Evolutionary conservation across 2,113 vertebrate species (phyloP).

Genomic region (Narcine bancroftii): DNA sequence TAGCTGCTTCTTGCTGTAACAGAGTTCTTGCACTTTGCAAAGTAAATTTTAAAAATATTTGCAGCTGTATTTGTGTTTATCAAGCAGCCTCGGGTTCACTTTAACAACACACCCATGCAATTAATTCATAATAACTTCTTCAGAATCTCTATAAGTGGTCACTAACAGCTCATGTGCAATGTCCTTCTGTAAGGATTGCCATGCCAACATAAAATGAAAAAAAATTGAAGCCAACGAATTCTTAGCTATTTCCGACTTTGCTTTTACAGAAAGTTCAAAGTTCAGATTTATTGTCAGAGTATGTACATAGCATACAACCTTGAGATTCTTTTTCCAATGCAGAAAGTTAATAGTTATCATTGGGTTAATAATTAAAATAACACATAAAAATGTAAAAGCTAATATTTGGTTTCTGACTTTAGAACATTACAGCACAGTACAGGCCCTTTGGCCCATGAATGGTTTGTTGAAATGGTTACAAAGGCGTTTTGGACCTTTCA

Average conservation of each 20-base stretch:
- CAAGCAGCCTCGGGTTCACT: no score
- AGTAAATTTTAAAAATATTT: no score
- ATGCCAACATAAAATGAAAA: not conserved
- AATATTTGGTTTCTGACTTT: not conserved
- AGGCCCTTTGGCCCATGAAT: no score
- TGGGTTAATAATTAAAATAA: not conserved
- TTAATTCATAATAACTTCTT: not conserved
- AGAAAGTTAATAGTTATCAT: not conserved
- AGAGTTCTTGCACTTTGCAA: no score
- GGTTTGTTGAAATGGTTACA: not conserved
- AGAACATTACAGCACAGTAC: no score
- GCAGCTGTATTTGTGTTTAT: no score
- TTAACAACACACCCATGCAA: not conserved
- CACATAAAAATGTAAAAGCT: not conserved
- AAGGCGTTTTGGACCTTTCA: not conserved
- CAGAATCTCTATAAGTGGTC: not conserved
- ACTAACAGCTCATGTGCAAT: not conserved
- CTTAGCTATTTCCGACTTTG: no score
- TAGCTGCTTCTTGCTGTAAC: no score
- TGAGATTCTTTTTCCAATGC: not conserved
- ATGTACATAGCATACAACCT: no score
- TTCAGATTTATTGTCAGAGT: no score
- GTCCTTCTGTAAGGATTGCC: not conserved
- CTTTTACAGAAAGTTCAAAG: no score
- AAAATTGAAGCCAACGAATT: no score